Conservation (phyloP, 1,140 invertebrate genomes). For the Nautilus pompilius region DNA sequence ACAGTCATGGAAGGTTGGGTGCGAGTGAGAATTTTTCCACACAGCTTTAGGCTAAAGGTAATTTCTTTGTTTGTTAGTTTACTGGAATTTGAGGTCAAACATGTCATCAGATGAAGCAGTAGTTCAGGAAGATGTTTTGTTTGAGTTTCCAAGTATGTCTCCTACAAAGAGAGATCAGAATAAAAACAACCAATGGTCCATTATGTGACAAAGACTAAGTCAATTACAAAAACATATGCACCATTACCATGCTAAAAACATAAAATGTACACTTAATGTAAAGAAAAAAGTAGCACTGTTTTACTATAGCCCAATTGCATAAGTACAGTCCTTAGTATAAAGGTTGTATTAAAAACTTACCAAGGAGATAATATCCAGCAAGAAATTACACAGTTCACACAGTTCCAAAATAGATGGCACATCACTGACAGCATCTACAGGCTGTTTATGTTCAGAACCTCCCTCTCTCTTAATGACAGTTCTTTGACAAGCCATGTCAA, state of each 20-base stretch:
- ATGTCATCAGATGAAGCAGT: conserved; percentile 63
- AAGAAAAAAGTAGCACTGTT: no score
- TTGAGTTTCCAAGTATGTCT: conserved; percentile 77
- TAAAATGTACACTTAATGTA: no score
- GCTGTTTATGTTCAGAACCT: conserved; percentile 15
- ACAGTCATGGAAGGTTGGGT: conserved; percentile 66
- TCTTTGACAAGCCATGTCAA: conserved; percentile 63
- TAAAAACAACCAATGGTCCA: not conserved
- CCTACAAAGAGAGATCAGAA: conserved; percentile 47
- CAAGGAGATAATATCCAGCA: conserved; percentile 75
- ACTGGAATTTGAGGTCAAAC: conserved; percentile 63
- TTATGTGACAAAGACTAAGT: no score
- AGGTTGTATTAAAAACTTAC: conserved; percentile 50
- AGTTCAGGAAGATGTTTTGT: conserved; percentile 75
- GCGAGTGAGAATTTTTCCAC: conserved; percentile 73
- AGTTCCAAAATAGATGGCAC: conserved; percentile 54
- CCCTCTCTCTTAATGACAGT: not conserved
- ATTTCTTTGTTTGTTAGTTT: conserved; percentile 65
- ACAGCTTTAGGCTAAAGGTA: conserved; percentile 65
- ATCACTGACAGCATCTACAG: conserved; percentile 10
- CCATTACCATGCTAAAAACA: no score
- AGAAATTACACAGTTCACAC: conserved; percentile 72
- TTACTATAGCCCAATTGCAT: no score
- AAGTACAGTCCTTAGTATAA: no score
- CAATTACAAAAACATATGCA: no score